Evolutionary conservation across 35 echinoderm and acorn worm genomes (phyloP).

Genomic region (Acanthaster planci): DNA sequence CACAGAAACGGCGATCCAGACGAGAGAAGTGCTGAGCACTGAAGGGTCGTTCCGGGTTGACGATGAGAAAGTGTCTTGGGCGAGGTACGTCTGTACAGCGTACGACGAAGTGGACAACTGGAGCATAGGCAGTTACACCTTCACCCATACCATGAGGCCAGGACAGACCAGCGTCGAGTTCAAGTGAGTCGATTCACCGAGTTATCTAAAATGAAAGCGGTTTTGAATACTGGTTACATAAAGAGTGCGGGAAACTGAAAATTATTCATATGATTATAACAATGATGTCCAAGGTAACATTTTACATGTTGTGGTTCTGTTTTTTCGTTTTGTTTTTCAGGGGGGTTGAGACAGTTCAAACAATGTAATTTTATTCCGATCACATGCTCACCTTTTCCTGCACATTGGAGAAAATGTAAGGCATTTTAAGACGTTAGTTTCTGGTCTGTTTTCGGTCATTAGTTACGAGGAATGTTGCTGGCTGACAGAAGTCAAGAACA

Average conservation of each 20-base stretch:
- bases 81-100: not conserved
- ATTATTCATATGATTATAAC: too few relatives aligned
- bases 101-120: not conserved
- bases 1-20: not conserved
- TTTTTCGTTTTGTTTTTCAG: too few relatives aligned
- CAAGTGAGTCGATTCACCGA: not conserved
- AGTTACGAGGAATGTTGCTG: constrained; percentile 22
- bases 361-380: too few relatives aligned
- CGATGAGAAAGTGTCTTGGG: not conserved
- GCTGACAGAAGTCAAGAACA: not conserved
- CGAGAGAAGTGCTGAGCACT: not conserved
- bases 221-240: too few relatives aligned
- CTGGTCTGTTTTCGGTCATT: not conserved
- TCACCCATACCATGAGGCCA: not conserved
- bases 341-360: too few relatives aligned
- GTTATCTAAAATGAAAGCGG: too few relatives aligned
- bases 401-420: too few relatives aligned
- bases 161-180: not conserved
- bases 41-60: not conserved
- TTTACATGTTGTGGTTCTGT: too few relatives aligned
- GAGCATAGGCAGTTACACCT: not conserved
- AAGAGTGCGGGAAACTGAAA: too few relatives aligned
- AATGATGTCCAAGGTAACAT: too few relatives aligned
- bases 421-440: too few relatives aligned
- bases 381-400: too few relatives aligned